Conservation (phyloP, 2,113 vertebrate genomes). For the Mobula hypostoma region DNA sequence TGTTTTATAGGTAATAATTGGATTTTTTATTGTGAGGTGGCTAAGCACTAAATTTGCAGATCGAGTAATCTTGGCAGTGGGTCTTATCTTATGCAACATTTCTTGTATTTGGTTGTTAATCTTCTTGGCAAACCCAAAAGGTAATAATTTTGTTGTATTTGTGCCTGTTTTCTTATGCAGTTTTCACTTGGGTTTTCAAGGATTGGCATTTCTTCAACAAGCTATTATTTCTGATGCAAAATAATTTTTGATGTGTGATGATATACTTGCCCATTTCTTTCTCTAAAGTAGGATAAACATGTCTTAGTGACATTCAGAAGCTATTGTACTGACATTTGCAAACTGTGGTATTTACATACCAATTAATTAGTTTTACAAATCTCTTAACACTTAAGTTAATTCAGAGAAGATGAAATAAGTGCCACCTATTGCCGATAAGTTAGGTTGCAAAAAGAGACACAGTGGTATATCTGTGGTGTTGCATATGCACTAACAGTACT, state of each 20-base stretch:
- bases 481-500: background rate
- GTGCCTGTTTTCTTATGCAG: background rate
- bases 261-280: background rate
- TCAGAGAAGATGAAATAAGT: background rate
- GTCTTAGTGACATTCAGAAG: background rate
- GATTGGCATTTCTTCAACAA: background rate
- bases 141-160: slow-evolving; percentile 47
- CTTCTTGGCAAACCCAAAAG: slow-evolving; percentile 63
- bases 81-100: slow-evolving; percentile 64
- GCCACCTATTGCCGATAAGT: background rate
- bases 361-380: background rate
- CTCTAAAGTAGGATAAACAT: background rate
- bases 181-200: background rate
- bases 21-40: slow-evolving; percentile 69
- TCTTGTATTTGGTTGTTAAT: slow-evolving; percentile 69
- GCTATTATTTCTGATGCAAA: background rate
- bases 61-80: slow-evolving; percentile 60
- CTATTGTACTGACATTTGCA: background rate
- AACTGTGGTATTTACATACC: background rate
- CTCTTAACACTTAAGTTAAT: background rate
- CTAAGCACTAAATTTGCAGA: slow-evolving; percentile 57
- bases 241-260: background rate
- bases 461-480: background rate
- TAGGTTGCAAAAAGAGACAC: background rate
- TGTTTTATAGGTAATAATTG: slow-evolving; percentile 50